Base-by-base conservation (phyloP, 1,140 invertebrate genomes). In the Octopus sinensis region DNA sequence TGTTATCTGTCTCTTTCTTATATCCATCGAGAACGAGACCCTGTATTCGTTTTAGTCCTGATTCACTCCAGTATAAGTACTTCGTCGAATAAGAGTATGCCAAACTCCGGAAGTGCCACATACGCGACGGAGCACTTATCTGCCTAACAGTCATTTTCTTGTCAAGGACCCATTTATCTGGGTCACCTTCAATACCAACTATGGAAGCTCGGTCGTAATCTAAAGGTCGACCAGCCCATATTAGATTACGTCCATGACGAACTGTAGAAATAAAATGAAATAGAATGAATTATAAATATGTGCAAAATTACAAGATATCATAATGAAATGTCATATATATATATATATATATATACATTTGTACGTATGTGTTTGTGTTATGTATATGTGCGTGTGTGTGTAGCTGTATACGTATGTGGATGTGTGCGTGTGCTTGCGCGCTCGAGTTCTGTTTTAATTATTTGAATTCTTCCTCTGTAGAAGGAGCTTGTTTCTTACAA, bases 161-260 rank as follows among this genome's bases (percentile, higher is more conserved):
- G 52, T 71, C 86, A 4, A 79, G 68, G 1, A 88, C 84, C 88
- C 88, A 88, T 30, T 84, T 83, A 2, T 84, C 76, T 2, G 88
- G 88, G 79, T 88, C 84, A 1, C 88, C 88, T 79, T 87, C 84
- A 17, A 89, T 89, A 4, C 85, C 85, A 17, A 89, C 86, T 71
- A 89, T 84, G 5, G 85, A 53, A 4, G 88, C 86, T 10, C 86
- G 84, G 9, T 84, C 84, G 9, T 83, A 77, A 0, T 83, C 78
- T 10, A 84, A 62, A 4, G 87, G 86, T 4, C 81, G 86, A 82
- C 88, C 87, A 0, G 88, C 83, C 88, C 88, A 89, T 77, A 89
- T 86, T 12, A 89, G 78, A 54, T 88, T 89, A 43, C 78, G 79
- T 12, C 84, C 84, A 84, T 88, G 88, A 1, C 81, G 81, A 76